Base-by-base conservation (phyloP, 2,888 invertebrate species). In the Noctua pronuba region DNA sequence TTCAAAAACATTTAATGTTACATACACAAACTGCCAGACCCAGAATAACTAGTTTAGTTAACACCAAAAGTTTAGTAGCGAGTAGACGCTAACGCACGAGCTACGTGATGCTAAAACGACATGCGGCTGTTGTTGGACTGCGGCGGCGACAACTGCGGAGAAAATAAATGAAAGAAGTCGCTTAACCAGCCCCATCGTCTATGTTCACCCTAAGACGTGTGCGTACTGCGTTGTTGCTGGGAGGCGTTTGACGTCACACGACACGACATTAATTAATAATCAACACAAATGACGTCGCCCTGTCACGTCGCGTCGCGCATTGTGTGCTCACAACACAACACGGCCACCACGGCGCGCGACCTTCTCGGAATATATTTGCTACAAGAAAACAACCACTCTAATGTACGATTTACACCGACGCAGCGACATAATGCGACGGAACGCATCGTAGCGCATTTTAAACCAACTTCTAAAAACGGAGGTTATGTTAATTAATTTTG, bases 171-270 rank as follows among this genome's bases (percentile, higher is more conserved):
- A 16, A 58, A 28, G 28, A 28, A 28, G 28, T 28, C 4, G 28
- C 28, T 28, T 58, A 60, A 46, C 6, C 21, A 31, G 28, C 28
- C 49, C 21, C 28, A 35, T 38, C 38, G 62, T 75, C 49, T 75
- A 65, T 65, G 49, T 24, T 68, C 65, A 24, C 86, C 86, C 79
- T 84, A 55, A 78, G 24, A 28, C 28, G 21, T 60, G 58, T 55
- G 16, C 16, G 16, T 62, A 31, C 8, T 68, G 52, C 31, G 65
- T 66, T 38, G 49, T 77, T 72, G 72, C 58, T 38, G 62, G 49
- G 64, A 73, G 76, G 62, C 79, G 46, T 73, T 49, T 86, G 87
- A 88, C 87, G 84, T 88, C 88, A 83, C 70, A 76, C 74, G 73
- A 68, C 84, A 52, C 52, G 24, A 52, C 52, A 52, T 52, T 52